Base-by-base conservation (phyloP, 2,888 invertebrate genomes). In the Dasysyrphus albostriatus region DNA sequence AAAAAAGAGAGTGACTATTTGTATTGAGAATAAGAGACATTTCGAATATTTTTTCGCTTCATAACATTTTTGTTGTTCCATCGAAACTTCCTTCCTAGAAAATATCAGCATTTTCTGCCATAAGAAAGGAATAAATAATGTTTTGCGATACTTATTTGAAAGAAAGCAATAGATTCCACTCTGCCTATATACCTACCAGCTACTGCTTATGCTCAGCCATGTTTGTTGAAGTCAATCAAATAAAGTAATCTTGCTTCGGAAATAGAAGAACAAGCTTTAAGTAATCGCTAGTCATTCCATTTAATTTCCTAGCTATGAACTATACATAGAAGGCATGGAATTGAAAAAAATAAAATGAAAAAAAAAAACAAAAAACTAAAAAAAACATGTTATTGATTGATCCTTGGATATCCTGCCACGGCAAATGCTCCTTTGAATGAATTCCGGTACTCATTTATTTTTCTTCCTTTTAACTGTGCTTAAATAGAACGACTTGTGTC, bases 201-300 rank as follows among this genome's bases (percentile, higher is more conserved):
- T 39, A 39, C 42, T 69, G 47, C 69, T 42, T 19, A 56, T 47
- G 72, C 63, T 42, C 42, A 19, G 61, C 61, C 70, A 76, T 85
- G 74, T 77, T 78, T 74, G 63, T 49, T 70, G 67, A 54, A 85
- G 85, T 82, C 77, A 85, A 82, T 85, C 85, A 82, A 82, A 78
- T 82, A 85, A 85, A 82, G 81, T 85, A 78, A 72, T 65, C 65
- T 44, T 37, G 32, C 56, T 69, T n/a, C 12, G 51, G 63, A 72
- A 54, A 56, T 29, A 42, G 54, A 49, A 69, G 54, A 74, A 65
- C 56, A 51, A 65, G 59, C 80, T 76, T 76, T 76, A 76, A 85
- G 54, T 47, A 76, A 61, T 72, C 67, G 76, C 67, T 70, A 69
- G 85, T 69, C 63, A 74, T 74, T 82, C 77, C 77, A 82, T 85